Evolutionary conservation across 1,140 invertebrate species (phyloP), one percentile per base, ranked within the genome.

Genomic region (Halyomorpha halys): DNA sequence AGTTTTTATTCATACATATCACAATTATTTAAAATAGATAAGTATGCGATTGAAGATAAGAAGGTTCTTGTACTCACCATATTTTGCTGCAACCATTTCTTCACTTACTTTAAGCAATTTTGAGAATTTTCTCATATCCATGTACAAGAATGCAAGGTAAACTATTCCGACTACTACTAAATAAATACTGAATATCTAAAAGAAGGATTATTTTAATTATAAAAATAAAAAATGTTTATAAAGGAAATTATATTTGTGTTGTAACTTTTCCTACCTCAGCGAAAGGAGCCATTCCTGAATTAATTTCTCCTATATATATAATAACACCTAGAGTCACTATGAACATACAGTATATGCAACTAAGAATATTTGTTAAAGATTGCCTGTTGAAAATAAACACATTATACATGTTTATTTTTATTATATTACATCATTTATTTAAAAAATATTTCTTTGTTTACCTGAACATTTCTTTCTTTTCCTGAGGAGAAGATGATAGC

Each of bases 341-440:
- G 66, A 86, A 79, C 49, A 85, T 76, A 59, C 82, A 83, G 69
- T 86, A 86, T 60, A 85, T 81, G 64, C 77, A 78, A 69, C 83
- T 83, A 27, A 79, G 65, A 39, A 82, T 78, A n/a, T 77, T 74
- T 1, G 80, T 78, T 47, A 84, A 67, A 69, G 80, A 78, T 67
- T 76, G 74, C 64, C 83, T 84, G 76, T 16, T 60, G 44, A 59
- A 25, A 66, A 56, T 11, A 19, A 18, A 11, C 6, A 4, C n/a
- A 49, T 11, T 19, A 13, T 2, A 21, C 1, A 39, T 39, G 1
- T 39, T 39, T 39, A 39, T 39, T 39, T n/a, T 11, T 1, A 39
- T 39, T 11, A 39, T 39, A 39, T 39, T 13, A 39, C 34, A 11
- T 6, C 11, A 39, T 8, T 39, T 8, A 11, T 8, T 39, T 39